These are phyloP conservation scores for Bos javanicus DNA, from an alignment of 2,113 vertebrate genomes.

Conservation along the genomic window DNA sequence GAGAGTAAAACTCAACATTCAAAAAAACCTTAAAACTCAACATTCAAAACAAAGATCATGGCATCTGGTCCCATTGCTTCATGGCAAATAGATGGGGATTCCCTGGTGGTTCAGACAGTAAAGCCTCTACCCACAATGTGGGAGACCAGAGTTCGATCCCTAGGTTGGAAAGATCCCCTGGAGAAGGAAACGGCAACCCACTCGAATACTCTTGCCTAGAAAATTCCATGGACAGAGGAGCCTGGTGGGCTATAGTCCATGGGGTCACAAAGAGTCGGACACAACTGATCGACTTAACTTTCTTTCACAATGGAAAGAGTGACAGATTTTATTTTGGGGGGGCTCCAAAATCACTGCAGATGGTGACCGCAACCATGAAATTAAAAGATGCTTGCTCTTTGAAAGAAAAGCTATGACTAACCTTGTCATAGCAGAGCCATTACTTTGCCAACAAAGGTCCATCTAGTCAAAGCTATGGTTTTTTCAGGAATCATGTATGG, in stretches of 20 bases:
- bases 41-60: not conserved
- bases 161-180: not conserved
- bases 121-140: not conserved
- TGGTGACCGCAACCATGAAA: not conserved
- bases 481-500: not conserved
- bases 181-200: not conserved
- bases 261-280: not conserved
- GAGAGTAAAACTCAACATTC: not conserved
- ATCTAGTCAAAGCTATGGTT: not conserved
- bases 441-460: not conserved
- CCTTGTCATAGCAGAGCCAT: not conserved
- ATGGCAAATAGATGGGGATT: not conserved
- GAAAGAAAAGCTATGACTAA: not conserved
- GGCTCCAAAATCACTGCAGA: not conserved
- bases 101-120: not conserved
- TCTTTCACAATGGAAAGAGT: not conserved
- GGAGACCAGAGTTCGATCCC: not conserved
- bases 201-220: not conserved
- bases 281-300: not conserved
- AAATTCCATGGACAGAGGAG: not conserved
- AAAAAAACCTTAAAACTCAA: not conserved
- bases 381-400: not conserved
- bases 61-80: not conserved
- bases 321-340: not conserved
- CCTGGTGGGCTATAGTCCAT: not conserved